Evolutionary conservation across 2,888 invertebrate genomes (phyloP), one percentile per base, ranked within the genome.

Genomic region (Stenodera caucasica): DNA sequence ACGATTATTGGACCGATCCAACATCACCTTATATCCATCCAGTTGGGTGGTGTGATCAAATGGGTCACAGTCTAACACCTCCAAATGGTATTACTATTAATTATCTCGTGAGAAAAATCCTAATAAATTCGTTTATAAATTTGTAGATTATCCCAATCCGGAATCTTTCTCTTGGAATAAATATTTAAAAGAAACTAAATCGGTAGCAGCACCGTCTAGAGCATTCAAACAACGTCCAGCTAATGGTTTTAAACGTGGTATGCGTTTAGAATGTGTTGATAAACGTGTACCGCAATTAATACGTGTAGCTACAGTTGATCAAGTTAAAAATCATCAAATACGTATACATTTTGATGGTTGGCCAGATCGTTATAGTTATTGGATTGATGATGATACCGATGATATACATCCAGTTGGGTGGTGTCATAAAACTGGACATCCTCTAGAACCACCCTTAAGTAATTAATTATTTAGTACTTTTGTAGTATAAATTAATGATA

Each of bases 1-100:
- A 95, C 75, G 96, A 97, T 82, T 95, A 93, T 80, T 98, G 97
- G 96, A 91, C 92, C 8, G 94, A 96, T 72, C 89, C 92, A 9
- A 88, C 88, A 54, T 95, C 95, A 0, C 95, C 96, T 0, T 93
- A 93, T 77, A 93, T 98, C 65, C 96, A 95, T 83, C 94, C 95
- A 0, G 90, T 96, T 11, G 94, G 95, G 56, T 96, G 94, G 94
- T 96, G 96, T 72, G 87, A 90, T 73, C 88, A 90, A 70, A 90
- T 91, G 73, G 89, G 88, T 5, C 86, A 90, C 65, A 85, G 85
- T 55, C 82, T 95, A 15, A 92, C 92, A 0, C 91, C 94, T 18
- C 94, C 94, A 11, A 92, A 91, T 80, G 90, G 93, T 92, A n/a
- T n/a, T n/a, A 26, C 26, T 26, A 26, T 26, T 26, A 5, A 26